Evolutionary conservation across 2,797 vertebrate genomes (phyloP), one percentile per base, ranked within the genome.

Genomic region (Enteromius unitaeniatus): DNA sequence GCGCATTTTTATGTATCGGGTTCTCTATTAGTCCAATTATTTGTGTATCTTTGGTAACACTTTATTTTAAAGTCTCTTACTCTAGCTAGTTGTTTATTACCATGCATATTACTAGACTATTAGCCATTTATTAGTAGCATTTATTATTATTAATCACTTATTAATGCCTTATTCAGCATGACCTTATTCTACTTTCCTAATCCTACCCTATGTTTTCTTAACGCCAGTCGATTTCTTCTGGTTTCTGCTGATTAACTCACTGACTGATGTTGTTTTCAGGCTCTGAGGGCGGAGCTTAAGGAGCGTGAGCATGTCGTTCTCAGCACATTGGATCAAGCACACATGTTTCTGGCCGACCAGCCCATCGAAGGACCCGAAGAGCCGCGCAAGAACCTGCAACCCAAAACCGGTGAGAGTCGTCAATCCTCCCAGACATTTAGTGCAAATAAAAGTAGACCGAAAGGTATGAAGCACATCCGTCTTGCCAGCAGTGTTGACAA

Each of bases 291-390:
- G 51, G 98, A 99, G 79, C 91, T 99, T 90, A 97, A 97, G 91
- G 96, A 98, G 60, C 97, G 96, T 21, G 98, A 98, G 73, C 95
- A 95, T 82, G 89, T 96, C 5, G 90, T 99, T 89, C 90, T 97
- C 88, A 96, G 88, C 5, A 95, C 98, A 34, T 90, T 99, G 90
- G 97, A 99, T 89, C 97, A 99, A 91, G 97, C 97, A 26, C 94
- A 95, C 64, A 92, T 95, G 85, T 99, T 99, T 91, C 95, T 99
- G 42, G 97, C 98, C 53, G 97, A 99, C 89, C 98, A 99, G 86
- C 98, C 97, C 28, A 98, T 99, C 49, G 98, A 99, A 88, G 97
- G 96, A 7, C 98, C 98, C 0, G 98, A 98, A 89, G 98, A 99
- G 74, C 97, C 98, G 15, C 95, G 97, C 88, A 96, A 95, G 89